Evolutionary conservation across 92 coral and sea anemone genomes (phyloP).

Genomic region (Epizoanthus stellaris): DNA sequence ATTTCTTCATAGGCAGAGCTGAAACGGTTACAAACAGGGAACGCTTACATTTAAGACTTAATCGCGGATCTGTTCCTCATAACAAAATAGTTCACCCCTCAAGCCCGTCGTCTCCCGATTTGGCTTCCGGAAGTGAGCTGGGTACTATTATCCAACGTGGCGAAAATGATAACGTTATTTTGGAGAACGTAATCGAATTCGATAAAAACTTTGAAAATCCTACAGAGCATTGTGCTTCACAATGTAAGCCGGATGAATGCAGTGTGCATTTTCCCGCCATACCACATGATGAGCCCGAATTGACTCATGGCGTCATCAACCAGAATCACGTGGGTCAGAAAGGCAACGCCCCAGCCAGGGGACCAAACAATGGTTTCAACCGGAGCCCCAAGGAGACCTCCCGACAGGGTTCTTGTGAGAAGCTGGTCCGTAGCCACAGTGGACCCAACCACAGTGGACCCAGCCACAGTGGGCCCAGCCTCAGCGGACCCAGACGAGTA

Average conservation of each 20-base stretch:
- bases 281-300: background rate
- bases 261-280: conserved; percentile 6
- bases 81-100: background rate
- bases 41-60: background rate
- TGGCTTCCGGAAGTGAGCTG: background rate
- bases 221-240: background rate
- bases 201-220: background rate
- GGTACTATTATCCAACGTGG: background rate
- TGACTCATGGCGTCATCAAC: conserved; percentile 9
- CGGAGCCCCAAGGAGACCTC: background rate
- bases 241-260: background rate
- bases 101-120: background rate
- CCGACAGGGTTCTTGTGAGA: background rate
- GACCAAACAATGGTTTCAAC: background rate
- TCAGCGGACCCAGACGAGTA: conserved; percentile 34
- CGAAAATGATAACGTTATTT: conserved; percentile 8
- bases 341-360: background rate
- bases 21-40: background rate
- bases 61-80: conserved; percentile 21
- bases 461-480: background rate
- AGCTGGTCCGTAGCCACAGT: conserved; percentile 17
- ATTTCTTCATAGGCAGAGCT: background rate
- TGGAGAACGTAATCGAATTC: conserved; percentile 25
- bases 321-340: background rate
- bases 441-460: background rate